A percentile compares a stretch with the other conserved stretches of the same genome.
Conservation (phyloP, 1,140 invertebrate species). For the Sycophila sp. region DNA sequence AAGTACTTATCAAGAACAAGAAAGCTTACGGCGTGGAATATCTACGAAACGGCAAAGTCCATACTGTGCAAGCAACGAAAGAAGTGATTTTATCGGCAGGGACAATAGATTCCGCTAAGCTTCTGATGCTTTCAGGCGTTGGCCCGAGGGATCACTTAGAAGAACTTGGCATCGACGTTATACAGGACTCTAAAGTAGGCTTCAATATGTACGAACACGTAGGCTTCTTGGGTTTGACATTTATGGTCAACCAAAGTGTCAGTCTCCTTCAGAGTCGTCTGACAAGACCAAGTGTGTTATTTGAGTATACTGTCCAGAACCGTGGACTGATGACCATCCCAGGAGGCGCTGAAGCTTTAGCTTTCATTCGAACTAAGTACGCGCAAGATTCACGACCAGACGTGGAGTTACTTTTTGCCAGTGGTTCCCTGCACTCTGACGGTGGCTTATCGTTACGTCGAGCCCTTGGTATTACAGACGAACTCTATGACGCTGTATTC, state of each 20-base stretch:
- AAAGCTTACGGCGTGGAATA: slow-evolving; percentile 71
- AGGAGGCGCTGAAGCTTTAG: slow-evolving; percentile 67
- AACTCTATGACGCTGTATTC: slow-evolving; percentile 70
- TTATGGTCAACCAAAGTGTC: slow-evolving; percentile 64
- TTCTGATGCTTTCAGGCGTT: slow-evolving; percentile 81
- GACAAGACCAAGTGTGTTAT: slow-evolving; percentile 37
- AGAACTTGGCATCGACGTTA: slow-evolving; percentile 72
- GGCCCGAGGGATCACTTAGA: slow-evolving; percentile 76
- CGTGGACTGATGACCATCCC: slow-evolving; percentile 64
- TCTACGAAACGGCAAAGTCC: slow-evolving; percentile 62
- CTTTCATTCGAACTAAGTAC: slow-evolving; percentile 67
- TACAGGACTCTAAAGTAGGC: slow-evolving; percentile 77
- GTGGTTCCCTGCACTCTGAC: slow-evolving; percentile 70
- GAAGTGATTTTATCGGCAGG: slow-evolving; percentile 78
- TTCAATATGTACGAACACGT: slow-evolving; percentile 80
- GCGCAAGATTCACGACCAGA: slow-evolving; percentile 66
- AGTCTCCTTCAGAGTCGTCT: slow-evolving; percentile 48
- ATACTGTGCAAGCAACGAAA: slow-evolving; percentile 66
- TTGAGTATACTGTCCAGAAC: slow-evolving; percentile 62
- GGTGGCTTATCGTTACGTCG: slow-evolving; percentile 70
- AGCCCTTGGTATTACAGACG: slow-evolving; percentile 68
- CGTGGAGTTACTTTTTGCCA: slow-evolving; percentile 67
- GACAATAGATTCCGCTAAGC: slow-evolving; percentile 74
- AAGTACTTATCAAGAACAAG: slow-evolving; percentile 70
- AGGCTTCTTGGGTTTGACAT: slow-evolving; percentile 73